phyloP scores from a whole-genome alignment of 2,888 invertebrate species.

The Eristalis tenax region DNA sequence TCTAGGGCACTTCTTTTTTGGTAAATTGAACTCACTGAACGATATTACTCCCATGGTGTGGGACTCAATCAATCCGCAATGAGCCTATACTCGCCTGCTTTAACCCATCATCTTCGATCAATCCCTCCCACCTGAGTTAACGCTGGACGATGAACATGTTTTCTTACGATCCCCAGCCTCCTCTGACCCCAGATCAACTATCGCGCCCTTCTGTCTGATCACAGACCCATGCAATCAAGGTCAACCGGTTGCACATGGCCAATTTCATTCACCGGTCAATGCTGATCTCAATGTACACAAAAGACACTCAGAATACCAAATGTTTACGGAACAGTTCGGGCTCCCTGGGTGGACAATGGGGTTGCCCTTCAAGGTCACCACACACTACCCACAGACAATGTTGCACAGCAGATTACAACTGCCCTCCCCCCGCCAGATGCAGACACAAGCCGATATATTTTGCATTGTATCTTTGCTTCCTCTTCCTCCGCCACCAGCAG shows the following conservation, averaged over 20 bases:
- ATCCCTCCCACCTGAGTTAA: neutral
- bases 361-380: constrained; percentile 50
- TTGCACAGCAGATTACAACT: neutral
- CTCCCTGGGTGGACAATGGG: constrained; percentile 25
- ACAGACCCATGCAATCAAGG: neutral
- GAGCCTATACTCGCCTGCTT: too few relatives aligned
- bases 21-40: too few relatives aligned
- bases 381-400: constrained; percentile 14
- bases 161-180: neutral
- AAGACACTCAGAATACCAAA: neutral
- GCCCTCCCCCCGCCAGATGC: constrained; percentile 5
- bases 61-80: too few relatives aligned
- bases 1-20: too few relatives aligned
- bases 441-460: neutral
- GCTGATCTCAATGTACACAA: neutral
- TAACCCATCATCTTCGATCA: too few relatives aligned
- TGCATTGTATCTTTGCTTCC: neutral
- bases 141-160: neutral
- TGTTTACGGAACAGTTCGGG: constrained; percentile 16
- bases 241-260: neutral
- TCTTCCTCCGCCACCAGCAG: constrained; percentile 1
- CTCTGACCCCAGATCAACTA: neutral
- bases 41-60: too few relatives aligned
- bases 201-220: neutral
- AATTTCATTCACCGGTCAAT: neutral